phyloP scores from a whole-genome alignment of 2,113 vertebrate species.

The Eurypyga helias region DNA sequence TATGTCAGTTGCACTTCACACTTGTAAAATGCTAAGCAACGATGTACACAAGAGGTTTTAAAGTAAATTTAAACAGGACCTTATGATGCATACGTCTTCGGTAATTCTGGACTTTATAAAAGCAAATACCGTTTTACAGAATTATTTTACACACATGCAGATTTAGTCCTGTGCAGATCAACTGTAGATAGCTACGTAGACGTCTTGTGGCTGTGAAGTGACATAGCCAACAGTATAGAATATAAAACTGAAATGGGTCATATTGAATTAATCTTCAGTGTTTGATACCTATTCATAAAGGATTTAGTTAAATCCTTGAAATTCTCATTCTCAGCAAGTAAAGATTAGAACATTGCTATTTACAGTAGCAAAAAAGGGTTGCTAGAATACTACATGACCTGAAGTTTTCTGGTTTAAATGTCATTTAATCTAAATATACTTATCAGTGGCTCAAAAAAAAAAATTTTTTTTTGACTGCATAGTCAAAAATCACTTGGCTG shows the following conservation, averaged over 20 bases:
- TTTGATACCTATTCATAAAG: not conserved
- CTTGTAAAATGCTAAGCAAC: not conserved
- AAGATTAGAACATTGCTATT: not conserved
- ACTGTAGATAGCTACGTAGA: not conserved
- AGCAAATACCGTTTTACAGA: not conserved
- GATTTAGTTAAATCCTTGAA: not conserved
- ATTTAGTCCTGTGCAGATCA: not conserved
- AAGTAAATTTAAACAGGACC: not conserved
- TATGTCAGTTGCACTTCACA: not conserved
- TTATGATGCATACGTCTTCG: not conserved
- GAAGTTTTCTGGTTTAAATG: not conserved
- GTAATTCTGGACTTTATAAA: not conserved
- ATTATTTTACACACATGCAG: not conserved
- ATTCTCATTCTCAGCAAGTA: not conserved
- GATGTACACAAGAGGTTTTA: not conserved
- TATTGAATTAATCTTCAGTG: not conserved
- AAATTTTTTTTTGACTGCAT: no score
- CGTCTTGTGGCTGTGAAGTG: not conserved
- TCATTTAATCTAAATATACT: not conserved
- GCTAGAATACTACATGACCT: not conserved
- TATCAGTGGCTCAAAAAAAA: not conserved
- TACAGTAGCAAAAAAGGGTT: not conserved
- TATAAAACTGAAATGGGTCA: not conserved
- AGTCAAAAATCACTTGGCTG: not conserved
- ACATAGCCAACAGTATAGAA: not conserved